Base-by-base conservation (phyloP, 2,888 invertebrate genomes). In the Drosophila atroscutellata region DNA sequence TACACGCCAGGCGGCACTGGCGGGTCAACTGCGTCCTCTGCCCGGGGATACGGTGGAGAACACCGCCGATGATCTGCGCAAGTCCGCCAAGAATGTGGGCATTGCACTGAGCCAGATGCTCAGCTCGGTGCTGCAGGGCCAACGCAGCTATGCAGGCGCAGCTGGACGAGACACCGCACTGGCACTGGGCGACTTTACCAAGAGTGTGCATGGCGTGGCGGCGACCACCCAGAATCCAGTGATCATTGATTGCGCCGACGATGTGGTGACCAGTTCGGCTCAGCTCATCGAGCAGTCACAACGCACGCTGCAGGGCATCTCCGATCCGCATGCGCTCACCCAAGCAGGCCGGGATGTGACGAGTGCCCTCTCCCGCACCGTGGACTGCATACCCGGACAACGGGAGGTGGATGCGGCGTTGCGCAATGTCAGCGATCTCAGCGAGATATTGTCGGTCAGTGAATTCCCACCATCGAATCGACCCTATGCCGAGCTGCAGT, bases 321-420 rank as follows among this genome's bases (percentile, higher is more conserved):
- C 92, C 9, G 93, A 93, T 72, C 89, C 91, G 0, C 89, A 88
- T 39, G 90, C 90, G 1, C 94, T 98, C 49, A 95, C 96, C 18
- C 95, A 95, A 77, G 96, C 97, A 0, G 96, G 96, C 3, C 96
- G 96, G 85, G 95, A 96, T 75, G 96, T 97, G 0, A 92, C 94
- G 0, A 91, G 95, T 93, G 95, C 96, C 3, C 87, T 95, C 11
- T 94, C 95, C 9, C 94, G 94, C 47, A 94, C 95, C 0, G 95
- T 99, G 60, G 96, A 96, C 79, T 97, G 97, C 75, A 95, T 99
- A 50, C 99, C 99, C 0, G 98, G 98, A 0, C 98, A 99, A 92
- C 95, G 96, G 61, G 98, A 99, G 91, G 96, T 99, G n/a, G 99
- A 99, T 91, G 95, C 96, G 26, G 97, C 98, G 0, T 95, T 98